A percentile compares a stretch with the other conserved stretches of the same genome.
Conservation (phyloP, 2,797 vertebrate genomes). For the Meriones psammophilus region DNA sequence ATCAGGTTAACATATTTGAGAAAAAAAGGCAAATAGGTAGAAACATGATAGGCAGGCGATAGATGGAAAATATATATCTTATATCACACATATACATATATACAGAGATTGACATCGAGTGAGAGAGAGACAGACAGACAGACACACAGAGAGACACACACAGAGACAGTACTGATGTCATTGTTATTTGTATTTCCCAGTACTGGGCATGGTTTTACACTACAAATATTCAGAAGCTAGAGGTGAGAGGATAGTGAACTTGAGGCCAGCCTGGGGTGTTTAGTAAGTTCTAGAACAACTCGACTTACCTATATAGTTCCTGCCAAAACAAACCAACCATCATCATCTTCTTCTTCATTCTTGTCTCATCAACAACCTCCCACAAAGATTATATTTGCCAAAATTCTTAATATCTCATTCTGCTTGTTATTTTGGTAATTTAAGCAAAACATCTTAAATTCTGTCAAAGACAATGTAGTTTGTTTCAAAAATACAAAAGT, state of each 20-base stretch:
- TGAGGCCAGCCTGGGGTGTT: neutral
- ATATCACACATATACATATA: neutral
- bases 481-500: neutral
- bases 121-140: neutral
- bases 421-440: neutral
- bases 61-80: too few species aligned
- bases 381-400: neutral
- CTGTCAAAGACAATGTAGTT: neutral
- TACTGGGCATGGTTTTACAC: neutral
- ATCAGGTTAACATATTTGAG: neutral
- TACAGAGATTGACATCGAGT: neutral
- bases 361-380: neutral
- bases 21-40: neutral
- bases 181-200: neutral
- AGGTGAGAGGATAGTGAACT: too few species aligned
- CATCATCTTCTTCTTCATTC: neutral
- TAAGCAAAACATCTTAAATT: neutral
- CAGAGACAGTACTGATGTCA: neutral
- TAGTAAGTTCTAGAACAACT: neutral
- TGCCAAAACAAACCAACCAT: neutral
- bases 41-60: neutral
- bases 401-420: neutral
- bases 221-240: neutral
- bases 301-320: neutral
- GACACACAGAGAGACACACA: too few species aligned